Conservation (phyloP, 1,140 invertebrate genomes). For the Drosophila obscura region DNA sequence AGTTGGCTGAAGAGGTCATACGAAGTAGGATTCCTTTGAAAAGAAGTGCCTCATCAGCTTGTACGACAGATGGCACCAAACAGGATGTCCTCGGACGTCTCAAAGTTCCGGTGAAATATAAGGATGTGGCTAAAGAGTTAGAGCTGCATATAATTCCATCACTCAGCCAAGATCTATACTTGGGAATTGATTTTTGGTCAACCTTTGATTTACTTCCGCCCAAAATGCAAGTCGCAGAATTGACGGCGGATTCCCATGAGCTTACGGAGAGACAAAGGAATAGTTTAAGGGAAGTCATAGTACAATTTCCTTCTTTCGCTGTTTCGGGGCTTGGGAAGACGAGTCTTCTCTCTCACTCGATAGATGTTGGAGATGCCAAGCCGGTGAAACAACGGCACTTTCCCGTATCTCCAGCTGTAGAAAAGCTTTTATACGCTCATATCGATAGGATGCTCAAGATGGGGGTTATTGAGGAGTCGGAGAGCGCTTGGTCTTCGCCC, state of each 20-base stretch:
- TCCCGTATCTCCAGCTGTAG: constrained; percentile 51
- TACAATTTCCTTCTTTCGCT: constrained; percentile 2
- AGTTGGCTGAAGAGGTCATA: neutral
- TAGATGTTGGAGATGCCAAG: constrained; percentile 47
- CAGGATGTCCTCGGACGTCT: neutral
- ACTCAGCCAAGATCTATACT: neutral
- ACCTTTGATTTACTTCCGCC: neutral
- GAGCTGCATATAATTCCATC: neutral
- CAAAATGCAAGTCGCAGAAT: neutral
- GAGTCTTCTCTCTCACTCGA: neutral
- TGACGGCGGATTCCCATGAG: neutral
- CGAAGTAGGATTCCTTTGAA: too few species aligned
- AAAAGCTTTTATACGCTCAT: constrained; percentile 37
- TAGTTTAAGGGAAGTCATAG: neutral
- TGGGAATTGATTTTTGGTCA: neutral
- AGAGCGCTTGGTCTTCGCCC: constrained; percentile 49
- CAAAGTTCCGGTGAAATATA: neutral
- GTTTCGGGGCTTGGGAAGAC: neutral
- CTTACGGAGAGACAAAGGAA: too few species aligned
- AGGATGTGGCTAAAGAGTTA: neutral
- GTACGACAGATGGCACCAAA: neutral
- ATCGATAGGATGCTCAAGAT: constrained; percentile 58
- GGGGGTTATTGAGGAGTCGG: constrained; percentile 51
- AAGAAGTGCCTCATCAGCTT: neutral
- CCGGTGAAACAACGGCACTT: constrained; percentile 62